Evolutionary conservation across 2,113 vertebrate genomes (phyloP), one percentile per base, ranked within the genome.

Genomic region (Nematolebias whitei): DNA sequence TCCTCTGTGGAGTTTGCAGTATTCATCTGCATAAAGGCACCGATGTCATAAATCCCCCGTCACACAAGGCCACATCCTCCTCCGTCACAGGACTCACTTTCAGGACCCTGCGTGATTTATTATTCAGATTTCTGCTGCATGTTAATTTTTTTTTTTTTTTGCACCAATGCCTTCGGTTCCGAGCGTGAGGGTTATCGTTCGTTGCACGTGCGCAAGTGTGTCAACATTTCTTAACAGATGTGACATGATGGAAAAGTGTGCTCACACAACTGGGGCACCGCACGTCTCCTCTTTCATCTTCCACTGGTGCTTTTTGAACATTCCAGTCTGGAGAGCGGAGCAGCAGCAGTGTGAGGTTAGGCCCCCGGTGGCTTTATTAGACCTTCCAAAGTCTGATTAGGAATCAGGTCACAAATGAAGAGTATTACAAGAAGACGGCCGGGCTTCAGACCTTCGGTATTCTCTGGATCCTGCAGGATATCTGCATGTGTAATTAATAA

Each of bases 111-210:
- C 57, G 61, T 79, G 48, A 88, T 90, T 68, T 73, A 86, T 84
- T 85, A 89, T 88, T 88, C 83, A 85, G 78, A 13, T 68, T 78
- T 80, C 63, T 64, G 64, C 68, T 79, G 22, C 69, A 72, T 89
- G 88, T 89, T 83, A 71, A 89, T 87, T 86, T 87, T 22, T 24
- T 3, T 85, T 85, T 72, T 78, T 85, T 49, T 7, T 35, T 66
- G 56, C 44, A 32, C 19, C 40, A 47, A 51, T 49, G 60, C 50
- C 44, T 69, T 44, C 60, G 62, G 54, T 39, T 65, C 45, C 23
- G 39, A 65, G 35, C 53, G 58, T 48, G 59, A 6, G 56, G 12
- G 19, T 56, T n/a, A 45, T 71, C 53, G 29, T 32, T 48, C 63
- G 39, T 65, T 24, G 40, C 12, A n/a, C 22, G 26, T 52, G 56